Evolutionary conservation across 1,140 invertebrate genomes (phyloP), one percentile per base, ranked within the genome.

Genomic region (Caerostris extrusa): DNA sequence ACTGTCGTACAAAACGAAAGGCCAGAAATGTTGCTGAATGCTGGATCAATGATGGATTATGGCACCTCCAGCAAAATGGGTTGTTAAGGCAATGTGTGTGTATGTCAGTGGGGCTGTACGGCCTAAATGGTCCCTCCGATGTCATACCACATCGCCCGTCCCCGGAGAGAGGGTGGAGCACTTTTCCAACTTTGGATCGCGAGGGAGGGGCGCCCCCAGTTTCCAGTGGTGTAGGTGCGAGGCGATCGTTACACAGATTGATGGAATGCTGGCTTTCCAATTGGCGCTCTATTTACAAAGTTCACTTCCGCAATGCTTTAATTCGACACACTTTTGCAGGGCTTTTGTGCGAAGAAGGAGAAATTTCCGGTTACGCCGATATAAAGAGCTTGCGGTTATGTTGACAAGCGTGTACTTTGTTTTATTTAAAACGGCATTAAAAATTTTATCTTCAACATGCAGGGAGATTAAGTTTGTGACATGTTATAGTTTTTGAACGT

Each of bases 1-100:
- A 85, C 17, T 58, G 53, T 2, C 12, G 34, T 58, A 17, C 19
- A 67, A 83, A 83, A 57, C 10, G 34, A 83, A 83, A 83, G 55
- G 17, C 82, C 55, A 85, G 19, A 53, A 12, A 85, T 57, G 14
- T 4, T 8, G 50, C 60, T 14, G 61, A 88, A 64, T 58, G 86
- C 7, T 67, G 86, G 86, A 88, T 88, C 86, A 88, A 88, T 88
- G 86, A 88, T 88, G 86, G 86, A 88, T 88, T 64, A 67, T 34
- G 50, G 86, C 57, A 50, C 86, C 34, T 61, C 34, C 7, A 61
- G 67, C 86, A 88, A 88, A 88, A 88, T 64, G 86, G 61, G 86
- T 58, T 88, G 86, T 88, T 67, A 88, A 88, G 60, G 86, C 55
- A 55, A 17, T 85, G 82, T 85, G 82, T 85, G 86, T 88, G 50